Percentiles rank a stretch among this genome's conserved stretches.
Evolutionary conservation across 2,797 vertebrate genomes (phyloP).

Genomic region (Aldrovandia affinis): DNA sequence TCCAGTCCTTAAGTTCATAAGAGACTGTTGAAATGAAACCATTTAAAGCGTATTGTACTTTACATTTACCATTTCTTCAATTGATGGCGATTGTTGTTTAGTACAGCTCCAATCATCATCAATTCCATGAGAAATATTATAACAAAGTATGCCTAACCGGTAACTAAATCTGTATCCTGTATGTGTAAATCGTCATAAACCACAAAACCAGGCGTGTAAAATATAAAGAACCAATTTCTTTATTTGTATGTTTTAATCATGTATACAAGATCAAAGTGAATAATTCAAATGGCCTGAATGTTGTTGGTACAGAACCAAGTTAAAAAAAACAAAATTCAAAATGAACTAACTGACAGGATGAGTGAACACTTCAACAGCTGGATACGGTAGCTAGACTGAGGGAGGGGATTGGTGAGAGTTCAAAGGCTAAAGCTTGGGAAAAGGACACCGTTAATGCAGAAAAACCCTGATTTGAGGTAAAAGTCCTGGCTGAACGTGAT

Average conservation of each 20-base stretch:
- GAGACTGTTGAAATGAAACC: too few species aligned
- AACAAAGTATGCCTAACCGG: too few species aligned
- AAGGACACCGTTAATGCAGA: background rate
- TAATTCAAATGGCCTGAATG: conserved; percentile 70
- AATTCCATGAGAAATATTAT: too few species aligned
- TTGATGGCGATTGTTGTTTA: too few species aligned
- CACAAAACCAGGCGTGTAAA: conserved; percentile 31
- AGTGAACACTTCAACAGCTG: conserved; percentile 54
- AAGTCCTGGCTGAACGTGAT: conserved; percentile 49
- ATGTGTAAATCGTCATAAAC: background rate
- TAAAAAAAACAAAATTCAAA: conserved; percentile 35
- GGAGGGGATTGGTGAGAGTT: background rate
- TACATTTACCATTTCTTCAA: too few species aligned
- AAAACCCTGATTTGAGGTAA: conserved; percentile 32
- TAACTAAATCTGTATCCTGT: background rate
- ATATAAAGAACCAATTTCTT: conserved; percentile 62
- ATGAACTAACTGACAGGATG: conserved; percentile 46
- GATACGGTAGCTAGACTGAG: conserved; percentile 38
- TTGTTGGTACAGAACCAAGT: conserved; percentile 63
- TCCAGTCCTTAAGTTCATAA: too few species aligned
- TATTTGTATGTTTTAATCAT: conserved; percentile 79
- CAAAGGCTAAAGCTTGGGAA: background rate
- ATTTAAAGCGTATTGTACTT: too few species aligned
- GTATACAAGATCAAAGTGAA: conserved; percentile 78
- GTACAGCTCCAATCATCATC: too few species aligned